Evolutionary conservation across 2,797 vertebrate species (phyloP).

Genomic region (Mionectes olivaceus): DNA sequence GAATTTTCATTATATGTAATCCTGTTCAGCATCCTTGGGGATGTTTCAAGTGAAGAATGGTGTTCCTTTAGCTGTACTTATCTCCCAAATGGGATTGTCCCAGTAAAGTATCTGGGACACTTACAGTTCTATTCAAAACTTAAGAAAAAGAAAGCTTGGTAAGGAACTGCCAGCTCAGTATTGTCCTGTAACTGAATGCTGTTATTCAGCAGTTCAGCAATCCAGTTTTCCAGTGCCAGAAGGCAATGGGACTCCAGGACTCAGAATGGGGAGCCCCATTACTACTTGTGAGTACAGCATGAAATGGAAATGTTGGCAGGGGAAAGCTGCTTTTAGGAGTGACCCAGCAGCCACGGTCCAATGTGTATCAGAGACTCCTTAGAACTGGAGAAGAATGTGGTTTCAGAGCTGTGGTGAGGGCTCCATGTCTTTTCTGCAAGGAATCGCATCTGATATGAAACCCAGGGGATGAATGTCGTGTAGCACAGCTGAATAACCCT

Average conservation of each 20-base stretch:
- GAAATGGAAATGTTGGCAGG: background rate
- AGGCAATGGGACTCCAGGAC: background rate
- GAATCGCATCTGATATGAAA: background rate
- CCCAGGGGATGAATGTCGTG: background rate
- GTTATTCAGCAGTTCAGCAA: background rate
- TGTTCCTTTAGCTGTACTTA: background rate
- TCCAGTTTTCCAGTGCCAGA: conserved; percentile 3
- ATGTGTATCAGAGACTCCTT: background rate
- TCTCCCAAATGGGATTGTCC: background rate
- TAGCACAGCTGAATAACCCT: background rate
- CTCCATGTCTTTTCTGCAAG: background rate
- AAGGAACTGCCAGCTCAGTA: background rate
- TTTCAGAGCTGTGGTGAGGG: background rate
- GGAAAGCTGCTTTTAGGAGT: background rate
- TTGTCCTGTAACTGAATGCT: background rate
- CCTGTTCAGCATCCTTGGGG: background rate
- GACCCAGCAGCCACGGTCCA: background rate
- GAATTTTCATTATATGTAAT: background rate
- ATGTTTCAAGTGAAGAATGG: background rate
- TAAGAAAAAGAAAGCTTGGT: background rate
- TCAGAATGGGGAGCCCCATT: background rate
- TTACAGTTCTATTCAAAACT: background rate
- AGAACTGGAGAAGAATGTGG: background rate
- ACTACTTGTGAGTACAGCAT: background rate
- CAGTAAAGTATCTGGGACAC: background rate